A percentile compares a stretch with the other conserved stretches of the same genome.
These are phyloP conservation scores for Ceratitis capitata DNA, from an alignment of 1,140 invertebrate genomes.

Conservation along the genomic window DNA sequence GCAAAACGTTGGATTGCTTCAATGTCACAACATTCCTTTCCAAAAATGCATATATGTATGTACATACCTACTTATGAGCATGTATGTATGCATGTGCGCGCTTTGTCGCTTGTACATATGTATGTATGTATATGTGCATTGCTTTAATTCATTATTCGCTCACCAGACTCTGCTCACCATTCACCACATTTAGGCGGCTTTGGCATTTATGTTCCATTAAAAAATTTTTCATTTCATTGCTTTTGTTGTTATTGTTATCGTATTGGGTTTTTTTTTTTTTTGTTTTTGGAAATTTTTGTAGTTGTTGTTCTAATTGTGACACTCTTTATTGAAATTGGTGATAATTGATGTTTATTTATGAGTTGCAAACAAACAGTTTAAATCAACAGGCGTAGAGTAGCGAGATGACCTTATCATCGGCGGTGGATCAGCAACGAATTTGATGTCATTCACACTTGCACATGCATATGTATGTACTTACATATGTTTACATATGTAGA, in stretches of 20 bases:
- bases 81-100: neutral
- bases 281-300: no score
- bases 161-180: neutral
- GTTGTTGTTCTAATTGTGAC: constrained; percentile 28
- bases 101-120: neutral
- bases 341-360: constrained; percentile 36
- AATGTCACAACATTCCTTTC: constrained; percentile 16
- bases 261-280: neutral
- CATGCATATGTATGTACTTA: no score
- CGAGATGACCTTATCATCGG: neutral
- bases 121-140: neutral
- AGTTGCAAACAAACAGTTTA: constrained; percentile 14
- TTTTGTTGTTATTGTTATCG: constrained; percentile 1
- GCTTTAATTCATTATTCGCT: neutral
- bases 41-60: neutral
- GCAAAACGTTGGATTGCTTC: no score
- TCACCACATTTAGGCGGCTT: constrained; percentile 31
- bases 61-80: neutral
- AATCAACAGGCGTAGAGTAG: neutral
- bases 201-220: neutral
- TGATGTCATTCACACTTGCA: no score
- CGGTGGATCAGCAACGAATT: no score
- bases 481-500: no score
- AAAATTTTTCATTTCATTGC: neutral
- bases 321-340: neutral